Percentiles rank a stretch among this genome's conserved stretches.
Evolutionary conservation across 2,113 vertebrate genomes (phyloP).

Genomic region (Solea senegalensis): DNA sequence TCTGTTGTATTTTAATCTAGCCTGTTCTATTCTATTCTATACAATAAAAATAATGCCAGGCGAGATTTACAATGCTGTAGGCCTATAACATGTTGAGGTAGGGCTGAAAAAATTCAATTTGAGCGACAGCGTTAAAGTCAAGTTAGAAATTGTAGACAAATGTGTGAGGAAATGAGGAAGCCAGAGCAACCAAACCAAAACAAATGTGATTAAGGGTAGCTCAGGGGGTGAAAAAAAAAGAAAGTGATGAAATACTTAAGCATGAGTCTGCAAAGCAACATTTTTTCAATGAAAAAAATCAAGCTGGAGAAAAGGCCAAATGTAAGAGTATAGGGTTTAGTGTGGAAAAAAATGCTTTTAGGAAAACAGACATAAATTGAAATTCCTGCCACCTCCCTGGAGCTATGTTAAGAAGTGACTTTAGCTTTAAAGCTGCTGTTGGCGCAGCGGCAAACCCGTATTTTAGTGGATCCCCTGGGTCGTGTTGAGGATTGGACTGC

Average conservation of each 20-base stretch:
- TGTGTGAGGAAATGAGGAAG: background rate
- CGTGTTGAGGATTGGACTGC: slow-evolving; percentile 32
- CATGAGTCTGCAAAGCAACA: background rate
- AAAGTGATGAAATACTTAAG: slow-evolving; percentile 9
- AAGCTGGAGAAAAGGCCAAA: background rate
- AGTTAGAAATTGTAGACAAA: slow-evolving; percentile 19
- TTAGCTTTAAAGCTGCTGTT: slow-evolving; percentile 29
- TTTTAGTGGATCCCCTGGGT: slow-evolving; percentile 72
- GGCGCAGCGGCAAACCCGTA: slow-evolving; percentile 49
- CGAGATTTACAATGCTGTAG: background rate
- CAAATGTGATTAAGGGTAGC: background rate
- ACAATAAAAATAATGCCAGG: slow-evolving; percentile 1
- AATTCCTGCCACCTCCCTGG: slow-evolving; percentile 1
- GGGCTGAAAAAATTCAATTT: background rate
- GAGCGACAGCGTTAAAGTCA: background rate
- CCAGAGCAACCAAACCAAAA: too few relatives aligned
- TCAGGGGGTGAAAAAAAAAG: background rate
- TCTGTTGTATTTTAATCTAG: too few relatives aligned
- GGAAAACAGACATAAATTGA: background rate
- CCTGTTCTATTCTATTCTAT: too few relatives aligned
- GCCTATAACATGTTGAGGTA: background rate
- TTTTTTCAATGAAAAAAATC: background rate
- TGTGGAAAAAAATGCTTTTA: background rate
- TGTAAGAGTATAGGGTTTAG: background rate
- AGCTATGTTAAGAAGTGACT: slow-evolving; percentile 15